phyloP scores from a whole-genome alignment of 2,888 invertebrate genomes.

The Prosapia bicincta region DNA sequence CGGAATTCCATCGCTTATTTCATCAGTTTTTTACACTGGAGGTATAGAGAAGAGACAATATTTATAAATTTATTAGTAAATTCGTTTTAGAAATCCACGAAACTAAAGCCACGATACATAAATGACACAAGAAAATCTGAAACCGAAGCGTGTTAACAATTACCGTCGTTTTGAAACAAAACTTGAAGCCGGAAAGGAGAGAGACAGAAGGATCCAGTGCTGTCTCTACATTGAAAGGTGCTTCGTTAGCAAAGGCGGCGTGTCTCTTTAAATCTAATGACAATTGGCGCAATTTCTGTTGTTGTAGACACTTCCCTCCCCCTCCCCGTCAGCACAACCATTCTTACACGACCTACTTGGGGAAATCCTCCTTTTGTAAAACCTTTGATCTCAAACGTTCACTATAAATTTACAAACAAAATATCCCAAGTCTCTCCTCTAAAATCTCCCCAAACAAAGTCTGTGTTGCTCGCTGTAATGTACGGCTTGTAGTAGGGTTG shows the following conservation, averaged over 20 bases:
- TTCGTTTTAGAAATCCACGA: no score
- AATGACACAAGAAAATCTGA: no score
- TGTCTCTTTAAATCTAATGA: background rate
- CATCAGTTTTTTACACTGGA: no score
- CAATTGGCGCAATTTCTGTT: slow-evolving; percentile 1
- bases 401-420: slow-evolving; percentile 1
- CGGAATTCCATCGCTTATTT: no score
- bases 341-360: background rate
- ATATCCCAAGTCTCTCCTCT: background rate
- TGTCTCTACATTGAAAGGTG: background rate
- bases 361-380: background rate
- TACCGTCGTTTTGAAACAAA: no score
- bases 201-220: background rate
- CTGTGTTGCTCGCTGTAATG: background rate
- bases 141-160: no score
- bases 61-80: no score
- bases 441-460: background rate
- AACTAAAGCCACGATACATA: no score
- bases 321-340: background rate
- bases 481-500: background rate
- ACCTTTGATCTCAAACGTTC: background rate
- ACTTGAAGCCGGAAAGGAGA: no score
- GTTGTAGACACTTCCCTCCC: background rate
- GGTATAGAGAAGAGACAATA: no score
- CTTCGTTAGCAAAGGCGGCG: background rate